These are phyloP conservation scores for Micoletzkya japonica DNA, from an alignment of 2,888 invertebrate species.

Conservation along the genomic window DNA sequence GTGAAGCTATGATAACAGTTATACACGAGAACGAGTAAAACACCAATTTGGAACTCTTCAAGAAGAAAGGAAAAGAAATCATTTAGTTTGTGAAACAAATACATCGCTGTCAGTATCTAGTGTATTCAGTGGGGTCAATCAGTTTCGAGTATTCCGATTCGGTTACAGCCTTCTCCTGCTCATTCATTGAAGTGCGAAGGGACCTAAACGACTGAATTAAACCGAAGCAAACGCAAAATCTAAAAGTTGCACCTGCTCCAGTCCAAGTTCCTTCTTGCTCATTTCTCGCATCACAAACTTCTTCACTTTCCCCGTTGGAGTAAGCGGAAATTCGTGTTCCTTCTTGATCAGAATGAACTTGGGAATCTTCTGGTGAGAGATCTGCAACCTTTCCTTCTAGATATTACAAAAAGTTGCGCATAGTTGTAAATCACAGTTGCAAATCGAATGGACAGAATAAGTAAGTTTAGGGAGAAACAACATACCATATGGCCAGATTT, in stretches of 20 bases:
- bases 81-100: no score
- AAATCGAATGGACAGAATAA: no score
- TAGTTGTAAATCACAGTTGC: no score
- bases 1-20: background rate
- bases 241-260: constrained; percentile 26
- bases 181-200: constrained; percentile 6
- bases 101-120: no score
- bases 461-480: no score
- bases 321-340: constrained; percentile 23
- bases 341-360: constrained; percentile 28
- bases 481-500: no score
- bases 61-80: no score
- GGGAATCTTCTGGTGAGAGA: constrained; percentile 24
- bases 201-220: no score
- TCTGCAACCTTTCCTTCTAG: background rate
- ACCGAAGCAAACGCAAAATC: no score
- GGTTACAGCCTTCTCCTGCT: background rate
- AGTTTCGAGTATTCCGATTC: background rate
- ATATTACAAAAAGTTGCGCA: no score
- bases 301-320: constrained; percentile 21
- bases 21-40: background rate
- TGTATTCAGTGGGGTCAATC: background rate
- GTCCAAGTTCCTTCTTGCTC: constrained; percentile 24
- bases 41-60: background rate
- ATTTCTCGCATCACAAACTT: constrained; percentile 23